Evolutionary conservation across 2,888 invertebrate species (phyloP).

Genomic region (Lysandra bellargus): DNA sequence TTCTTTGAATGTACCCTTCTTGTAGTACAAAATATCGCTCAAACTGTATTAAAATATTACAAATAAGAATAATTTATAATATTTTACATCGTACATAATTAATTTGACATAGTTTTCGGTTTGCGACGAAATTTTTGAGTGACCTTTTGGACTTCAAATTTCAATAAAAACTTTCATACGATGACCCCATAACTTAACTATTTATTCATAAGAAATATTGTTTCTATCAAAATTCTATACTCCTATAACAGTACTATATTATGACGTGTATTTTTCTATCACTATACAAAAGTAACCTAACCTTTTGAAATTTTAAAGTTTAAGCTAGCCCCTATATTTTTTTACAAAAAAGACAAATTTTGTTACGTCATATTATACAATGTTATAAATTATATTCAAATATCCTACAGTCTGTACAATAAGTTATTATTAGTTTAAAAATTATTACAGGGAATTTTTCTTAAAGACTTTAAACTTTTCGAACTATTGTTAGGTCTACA

Average conservation of each 20-base stretch:
- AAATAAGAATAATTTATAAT: background rate
- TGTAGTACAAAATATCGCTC: background rate
- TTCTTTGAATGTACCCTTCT: background rate
- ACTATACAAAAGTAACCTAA: background rate
- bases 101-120: background rate
- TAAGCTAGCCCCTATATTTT: slow-evolving; percentile 14
- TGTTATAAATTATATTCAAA: background rate
- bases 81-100: background rate
- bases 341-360: background rate
- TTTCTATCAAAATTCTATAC: background rate
- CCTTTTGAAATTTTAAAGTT: background rate
- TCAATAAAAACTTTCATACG: background rate
- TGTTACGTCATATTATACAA: background rate
- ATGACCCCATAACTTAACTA: background rate
- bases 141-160: background rate
- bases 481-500: background rate
- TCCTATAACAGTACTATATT: background rate
- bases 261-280: background rate
- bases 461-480: background rate
- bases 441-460: slow-evolving; percentile 8
- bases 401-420: background rate
- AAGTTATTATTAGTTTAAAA: background rate
- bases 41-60: background rate
- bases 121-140: background rate
- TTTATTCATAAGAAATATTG: background rate